Evolutionary conservation across 2,888 invertebrate genomes (phyloP), one percentile per base, ranked within the genome.

Genomic region (Acanthoscelides obtectus): DNA sequence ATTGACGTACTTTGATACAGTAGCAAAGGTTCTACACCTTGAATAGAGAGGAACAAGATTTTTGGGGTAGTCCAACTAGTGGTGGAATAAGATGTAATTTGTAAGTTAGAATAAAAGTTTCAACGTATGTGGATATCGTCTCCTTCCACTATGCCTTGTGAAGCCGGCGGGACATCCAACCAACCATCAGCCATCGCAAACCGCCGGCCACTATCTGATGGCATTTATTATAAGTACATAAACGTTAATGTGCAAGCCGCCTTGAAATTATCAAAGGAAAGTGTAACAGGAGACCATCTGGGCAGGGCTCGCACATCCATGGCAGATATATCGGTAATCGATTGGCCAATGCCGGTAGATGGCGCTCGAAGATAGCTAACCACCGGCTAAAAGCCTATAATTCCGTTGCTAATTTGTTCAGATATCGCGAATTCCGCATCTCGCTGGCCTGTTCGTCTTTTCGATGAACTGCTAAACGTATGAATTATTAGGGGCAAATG

Each of bases 301-400:
- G 45, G 45, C 45, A 3, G 45, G 45, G 45, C 45, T 45, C 12
- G 45, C 17, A 45, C 45, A n/a, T 82, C 82, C 12, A 12, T 45
- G 45, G 3, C 45, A 45, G 45, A 45, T 81, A 82, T 79, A 67
- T 22, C 67, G 22, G 67, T 85, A 85, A 85, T 85, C 85, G 85
- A 85, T 85, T 83, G 84, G 81, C 81, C 84, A 83, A 17, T 45
- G 45, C 45, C 45, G 45, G 45, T 12, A 45, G 45, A 45, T 45
- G 45, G 45, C 45, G 45, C 45, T 45, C 45, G 84, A 83, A 84
- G 84, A 85, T 85, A 85, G 85, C 85, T 45, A 45, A 45, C 45
- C 45, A 85, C 85, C 84, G 81, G 81, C 82, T 83, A 83, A 84
- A 84, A 84, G 84, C 84, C 85, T 85, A 84, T 85, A 85, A 85